phyloP scores from a whole-genome alignment of 2,797 vertebrate species.

The Petrocephalus sullivani region DNA sequence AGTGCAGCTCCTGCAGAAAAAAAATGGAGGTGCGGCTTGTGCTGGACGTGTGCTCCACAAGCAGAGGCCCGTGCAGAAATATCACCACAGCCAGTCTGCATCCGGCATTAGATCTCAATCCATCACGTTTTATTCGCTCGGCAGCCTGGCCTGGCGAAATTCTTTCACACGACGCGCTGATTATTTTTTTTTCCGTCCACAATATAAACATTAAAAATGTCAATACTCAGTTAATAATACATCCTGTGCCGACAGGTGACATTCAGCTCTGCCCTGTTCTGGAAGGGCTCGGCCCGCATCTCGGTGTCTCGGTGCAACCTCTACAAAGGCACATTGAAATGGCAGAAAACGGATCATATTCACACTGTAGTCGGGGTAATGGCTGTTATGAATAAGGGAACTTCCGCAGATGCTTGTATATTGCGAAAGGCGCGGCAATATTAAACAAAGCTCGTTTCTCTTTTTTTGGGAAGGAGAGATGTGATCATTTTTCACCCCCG shows the following conservation, averaged over 20 bases:
- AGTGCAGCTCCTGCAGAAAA: neutral
- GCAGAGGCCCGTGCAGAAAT: neutral
- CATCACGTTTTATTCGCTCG: neutral
- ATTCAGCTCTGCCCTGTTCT: neutral
- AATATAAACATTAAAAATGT: constrained; percentile 16
- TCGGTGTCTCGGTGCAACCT: neutral
- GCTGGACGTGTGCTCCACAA: neutral
- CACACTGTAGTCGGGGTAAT: neutral
- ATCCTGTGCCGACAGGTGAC: neutral
- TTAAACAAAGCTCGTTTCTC: constrained; percentile 15
- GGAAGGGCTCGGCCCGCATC: neutral
- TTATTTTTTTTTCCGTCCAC: neutral
- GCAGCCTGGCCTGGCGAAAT: neutral
- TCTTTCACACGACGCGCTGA: neutral
- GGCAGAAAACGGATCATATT: neutral
- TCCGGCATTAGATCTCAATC: constrained; percentile 1
- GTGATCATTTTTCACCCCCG: constrained; percentile 24
- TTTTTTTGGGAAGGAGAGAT: constrained; percentile 13
- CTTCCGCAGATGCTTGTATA: constrained; percentile 8
- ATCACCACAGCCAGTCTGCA: neutral
- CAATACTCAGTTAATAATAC: constrained; percentile 17
- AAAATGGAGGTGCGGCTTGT: neutral
- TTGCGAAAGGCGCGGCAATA: constrained; percentile 18
- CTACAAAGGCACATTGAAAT: neutral
- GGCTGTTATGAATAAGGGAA: constrained; percentile 6